A percentile compares a stretch with the other conserved stretches of the same genome.
Conservation (phyloP, 2,797 vertebrate species). For the Phrynocephalus vlangalii region DNA sequence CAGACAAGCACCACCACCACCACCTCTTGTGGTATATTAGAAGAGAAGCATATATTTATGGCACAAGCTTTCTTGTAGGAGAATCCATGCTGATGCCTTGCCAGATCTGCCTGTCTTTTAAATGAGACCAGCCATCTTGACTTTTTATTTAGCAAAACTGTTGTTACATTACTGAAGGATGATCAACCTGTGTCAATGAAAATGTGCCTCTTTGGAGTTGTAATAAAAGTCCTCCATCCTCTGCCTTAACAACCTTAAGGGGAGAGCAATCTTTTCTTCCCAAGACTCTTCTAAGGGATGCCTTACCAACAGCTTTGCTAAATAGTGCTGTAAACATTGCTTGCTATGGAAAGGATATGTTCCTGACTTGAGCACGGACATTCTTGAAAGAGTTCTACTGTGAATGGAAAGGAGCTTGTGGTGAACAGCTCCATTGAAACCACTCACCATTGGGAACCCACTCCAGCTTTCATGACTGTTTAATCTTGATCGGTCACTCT, state of each 20-base stretch:
- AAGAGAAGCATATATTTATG: too few species aligned
- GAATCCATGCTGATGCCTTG: background rate
- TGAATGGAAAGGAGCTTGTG: background rate
- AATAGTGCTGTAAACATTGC: background rate
- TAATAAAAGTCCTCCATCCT: background rate
- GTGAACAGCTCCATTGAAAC: background rate
- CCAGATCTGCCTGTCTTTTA: background rate
- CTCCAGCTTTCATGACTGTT: constrained; percentile 7
- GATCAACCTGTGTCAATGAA: background rate
- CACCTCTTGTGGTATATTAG: background rate
- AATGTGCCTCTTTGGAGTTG: constrained; percentile 1
- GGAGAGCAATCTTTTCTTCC: constrained; percentile 22
- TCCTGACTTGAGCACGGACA: background rate
- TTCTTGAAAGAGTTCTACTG: background rate
- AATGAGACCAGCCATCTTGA: background rate
- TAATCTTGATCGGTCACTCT: constrained; percentile 3
- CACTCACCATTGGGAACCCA: background rate
- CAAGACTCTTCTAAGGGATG: constrained; percentile 30
- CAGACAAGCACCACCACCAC: too few species aligned
- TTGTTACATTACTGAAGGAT: background rate
- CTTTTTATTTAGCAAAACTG: background rate
- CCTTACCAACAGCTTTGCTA: background rate
- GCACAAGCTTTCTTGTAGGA: background rate
- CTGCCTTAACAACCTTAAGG: constrained; percentile 13
- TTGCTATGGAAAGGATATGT: background rate